phyloP scores from a whole-genome alignment of 2,113 vertebrate genomes.

The Lamprologus callipterus region DNA sequence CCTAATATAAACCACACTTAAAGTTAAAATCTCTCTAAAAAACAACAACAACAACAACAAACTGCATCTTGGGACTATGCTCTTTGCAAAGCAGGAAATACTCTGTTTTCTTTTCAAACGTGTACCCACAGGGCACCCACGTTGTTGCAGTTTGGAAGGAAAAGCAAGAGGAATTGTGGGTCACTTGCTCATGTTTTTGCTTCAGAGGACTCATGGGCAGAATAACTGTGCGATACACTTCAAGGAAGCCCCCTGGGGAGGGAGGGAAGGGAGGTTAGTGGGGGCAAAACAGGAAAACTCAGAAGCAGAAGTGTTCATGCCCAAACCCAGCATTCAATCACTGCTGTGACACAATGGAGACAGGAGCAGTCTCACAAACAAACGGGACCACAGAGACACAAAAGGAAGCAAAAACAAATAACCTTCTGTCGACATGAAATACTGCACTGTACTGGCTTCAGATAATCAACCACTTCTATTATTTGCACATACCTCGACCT shows the following conservation, averaged over 20 bases:
- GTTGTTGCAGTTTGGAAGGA: slow-evolving; percentile 12
- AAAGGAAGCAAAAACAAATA: slow-evolving; percentile 52
- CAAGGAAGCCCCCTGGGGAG: neutral
- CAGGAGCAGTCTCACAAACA: slow-evolving; percentile 18
- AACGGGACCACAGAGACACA: slow-evolving; percentile 50
- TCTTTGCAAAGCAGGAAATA: slow-evolving; percentile 56
- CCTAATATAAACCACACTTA: neutral
- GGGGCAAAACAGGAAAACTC: slow-evolving; percentile 50
- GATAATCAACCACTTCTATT: slow-evolving; percentile 56
- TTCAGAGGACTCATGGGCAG: neutral
- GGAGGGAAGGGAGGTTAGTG: neutral
- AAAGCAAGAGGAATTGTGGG: slow-evolving; percentile 25
- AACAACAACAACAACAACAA: neutral
- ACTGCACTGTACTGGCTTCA: slow-evolving; percentile 4
- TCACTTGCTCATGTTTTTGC: slow-evolving; percentile 12
- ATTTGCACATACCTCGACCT: slow-evolving; percentile 60
- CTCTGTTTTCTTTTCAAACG: slow-evolving; percentile 43
- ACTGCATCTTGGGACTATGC: neutral
- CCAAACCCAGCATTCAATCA: slow-evolving; percentile 35
- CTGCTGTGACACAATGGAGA: slow-evolving; percentile 52
- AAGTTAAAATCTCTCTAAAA: neutral
- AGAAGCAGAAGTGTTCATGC: slow-evolving; percentile 7
- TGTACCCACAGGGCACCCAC: slow-evolving; percentile 16
- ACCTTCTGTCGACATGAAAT: slow-evolving; percentile 25
- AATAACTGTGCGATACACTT: neutral